These are phyloP conservation scores for Stichodactyla mertensii DNA, from an alignment of 64 coral and sea anemone genomes.

Conservation along the genomic window DNA sequence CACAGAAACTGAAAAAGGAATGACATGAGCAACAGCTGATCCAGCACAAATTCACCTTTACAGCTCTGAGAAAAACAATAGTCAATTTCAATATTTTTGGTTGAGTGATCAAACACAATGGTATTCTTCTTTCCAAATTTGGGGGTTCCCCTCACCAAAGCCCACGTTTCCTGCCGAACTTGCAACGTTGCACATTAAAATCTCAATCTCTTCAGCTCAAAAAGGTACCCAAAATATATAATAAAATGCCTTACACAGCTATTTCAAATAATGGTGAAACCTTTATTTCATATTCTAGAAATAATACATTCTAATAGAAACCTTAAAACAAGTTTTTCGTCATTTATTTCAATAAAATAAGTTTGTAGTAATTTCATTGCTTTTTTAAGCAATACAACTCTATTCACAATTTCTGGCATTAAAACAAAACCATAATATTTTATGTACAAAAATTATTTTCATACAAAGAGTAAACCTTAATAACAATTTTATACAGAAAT, in stretches of 20 bases:
- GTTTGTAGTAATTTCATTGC: slow-evolving; percentile 21
- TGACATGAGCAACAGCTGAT: too few species aligned
- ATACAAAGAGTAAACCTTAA: slow-evolving; percentile 32
- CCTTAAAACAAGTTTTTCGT: slow-evolving; percentile 33
- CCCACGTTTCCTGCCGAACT: background rate
- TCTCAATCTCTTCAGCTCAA: background rate
- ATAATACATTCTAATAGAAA: slow-evolving; percentile 28
- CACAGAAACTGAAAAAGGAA: too few species aligned
- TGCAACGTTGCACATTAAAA: background rate
- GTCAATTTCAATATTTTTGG: too few species aligned
- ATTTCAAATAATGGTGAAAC: slow-evolving; percentile 7
- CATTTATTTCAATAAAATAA: slow-evolving; percentile 44
- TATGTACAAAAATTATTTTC: slow-evolving; percentile 32
- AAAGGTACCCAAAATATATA: background rate
- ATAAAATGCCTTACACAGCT: background rate
- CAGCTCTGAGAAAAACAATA: too few species aligned
- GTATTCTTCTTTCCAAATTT: background rate
- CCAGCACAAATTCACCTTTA: too few species aligned
- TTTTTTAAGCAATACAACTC: slow-evolving; percentile 27
- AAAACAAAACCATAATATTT: slow-evolving; percentile 34
- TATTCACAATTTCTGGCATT: slow-evolving; percentile 25
- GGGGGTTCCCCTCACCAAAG: background rate
- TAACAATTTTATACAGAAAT: slow-evolving; percentile 38
- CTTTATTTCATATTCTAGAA: slow-evolving; percentile 29
- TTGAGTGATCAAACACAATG: too few species aligned